Conservation (phyloP, 2,797 vertebrate species). For the Anabas testudineus region DNA sequence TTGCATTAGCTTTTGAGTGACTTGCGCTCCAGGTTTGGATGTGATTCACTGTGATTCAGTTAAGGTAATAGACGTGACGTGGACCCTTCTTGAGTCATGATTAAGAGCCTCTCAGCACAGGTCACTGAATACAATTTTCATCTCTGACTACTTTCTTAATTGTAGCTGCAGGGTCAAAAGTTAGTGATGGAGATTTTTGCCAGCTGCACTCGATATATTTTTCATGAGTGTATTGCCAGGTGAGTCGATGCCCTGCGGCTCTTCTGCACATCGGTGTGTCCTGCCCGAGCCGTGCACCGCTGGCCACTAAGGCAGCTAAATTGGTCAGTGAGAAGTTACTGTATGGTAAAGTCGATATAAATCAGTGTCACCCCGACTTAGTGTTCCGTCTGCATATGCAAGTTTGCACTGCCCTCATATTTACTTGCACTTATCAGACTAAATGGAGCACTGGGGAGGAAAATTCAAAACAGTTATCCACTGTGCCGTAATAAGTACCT, state of each 20-base stretch:
- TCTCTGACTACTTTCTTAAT: conserved; percentile 49
- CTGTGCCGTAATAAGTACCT: conserved; percentile 40
- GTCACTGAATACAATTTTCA: conserved; percentile 34
- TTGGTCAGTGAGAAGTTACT: conserved; percentile 25
- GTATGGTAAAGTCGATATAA: neutral
- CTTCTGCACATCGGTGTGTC: conserved; percentile 27
- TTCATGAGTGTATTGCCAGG: conserved; percentile 26
- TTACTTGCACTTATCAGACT: conserved; percentile 38
- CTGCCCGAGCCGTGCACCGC: neutral
- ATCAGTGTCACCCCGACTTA: conserved; percentile 8
- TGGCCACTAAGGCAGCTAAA: conserved; percentile 17
- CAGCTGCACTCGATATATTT: conserved; percentile 51
- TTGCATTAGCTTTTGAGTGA: conserved; percentile 31
- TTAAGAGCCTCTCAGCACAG: conserved; percentile 22
- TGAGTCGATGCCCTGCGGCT: conserved; percentile 9
- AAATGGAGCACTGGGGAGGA: conserved; percentile 36
- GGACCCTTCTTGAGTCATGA: conserved; percentile 5
- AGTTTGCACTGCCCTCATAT: conserved; percentile 20
- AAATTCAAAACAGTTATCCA: conserved; percentile 40
- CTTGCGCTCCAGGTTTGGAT: conserved; percentile 4
- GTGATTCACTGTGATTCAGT: conserved; percentile 17
- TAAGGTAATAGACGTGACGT: conserved; percentile 29
- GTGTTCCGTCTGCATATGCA: conserved; percentile 17
- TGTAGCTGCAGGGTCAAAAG: conserved; percentile 41
- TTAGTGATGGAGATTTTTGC: conserved; percentile 44